phyloP scores from a whole-genome alignment of 2,888 invertebrate genomes.

The Lamellibrachia satsuma region DNA sequence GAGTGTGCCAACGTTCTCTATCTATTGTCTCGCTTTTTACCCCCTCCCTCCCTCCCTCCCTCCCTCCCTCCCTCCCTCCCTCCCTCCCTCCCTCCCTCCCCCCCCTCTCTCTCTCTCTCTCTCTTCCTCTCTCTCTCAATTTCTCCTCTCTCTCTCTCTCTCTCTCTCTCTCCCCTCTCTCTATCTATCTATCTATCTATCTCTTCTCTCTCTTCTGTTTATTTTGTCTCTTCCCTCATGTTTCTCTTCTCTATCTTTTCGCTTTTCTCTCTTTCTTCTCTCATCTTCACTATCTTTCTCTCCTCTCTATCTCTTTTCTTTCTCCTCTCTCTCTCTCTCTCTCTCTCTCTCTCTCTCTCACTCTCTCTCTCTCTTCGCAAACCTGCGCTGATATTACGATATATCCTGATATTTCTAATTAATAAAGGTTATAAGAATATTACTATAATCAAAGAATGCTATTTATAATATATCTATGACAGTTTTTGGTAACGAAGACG shows the following conservation, averaged over 20 bases:
- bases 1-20: not conserved
- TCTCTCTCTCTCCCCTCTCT: not conserved
- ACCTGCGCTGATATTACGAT: no score
- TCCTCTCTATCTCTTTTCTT: not conserved
- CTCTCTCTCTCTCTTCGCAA: not conserved
- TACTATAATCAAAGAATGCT: no score
- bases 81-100: not conserved
- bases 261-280: not conserved
- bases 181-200: not conserved
- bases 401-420: no score
- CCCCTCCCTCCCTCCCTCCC: constrained; percentile 8
- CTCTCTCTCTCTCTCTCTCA: not conserved
- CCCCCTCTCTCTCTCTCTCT: not conserved
- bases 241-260: not conserved
- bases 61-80: not conserved
- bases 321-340: not conserved
- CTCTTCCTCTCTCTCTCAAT: not conserved
- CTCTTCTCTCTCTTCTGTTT: not conserved
- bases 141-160: not conserved
- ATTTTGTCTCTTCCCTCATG: not conserved
- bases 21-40: no score
- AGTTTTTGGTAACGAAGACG: no score
- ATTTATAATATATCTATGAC: no score
- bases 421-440: no score
- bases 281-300: not conserved